A percentile compares a stretch with the other conserved stretches of the same genome.
phyloP scores from a whole-genome alignment of 2,113 vertebrate genomes.

The Narcine bancroftii region DNA sequence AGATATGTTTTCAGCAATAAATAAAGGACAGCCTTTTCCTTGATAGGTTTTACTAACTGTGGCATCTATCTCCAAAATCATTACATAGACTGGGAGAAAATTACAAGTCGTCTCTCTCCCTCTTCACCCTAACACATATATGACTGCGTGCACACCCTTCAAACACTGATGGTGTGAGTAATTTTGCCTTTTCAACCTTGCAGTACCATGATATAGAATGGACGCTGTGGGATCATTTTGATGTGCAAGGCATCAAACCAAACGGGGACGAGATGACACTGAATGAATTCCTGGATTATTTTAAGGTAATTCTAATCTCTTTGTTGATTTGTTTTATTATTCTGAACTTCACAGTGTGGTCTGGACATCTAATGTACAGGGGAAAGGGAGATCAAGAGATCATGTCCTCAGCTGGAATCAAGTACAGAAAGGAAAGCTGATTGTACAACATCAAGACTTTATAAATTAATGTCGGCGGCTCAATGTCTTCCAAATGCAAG shows the following conservation, averaged over 20 bases:
- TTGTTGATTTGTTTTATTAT: neutral
- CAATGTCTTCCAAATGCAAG: too few species aligned
- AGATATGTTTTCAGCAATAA: neutral
- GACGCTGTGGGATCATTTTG: slow-evolving; percentile 68
- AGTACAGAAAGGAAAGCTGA: too few species aligned
- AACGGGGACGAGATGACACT: slow-evolving; percentile 66
- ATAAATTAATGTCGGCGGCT: too few species aligned
- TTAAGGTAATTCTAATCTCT: slow-evolving; percentile 59
- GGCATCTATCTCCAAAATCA: neutral
- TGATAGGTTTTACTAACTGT: neutral
- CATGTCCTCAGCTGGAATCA: too few species aligned
- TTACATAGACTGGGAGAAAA: neutral
- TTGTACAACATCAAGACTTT: too few species aligned
- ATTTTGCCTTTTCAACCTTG: slow-evolving; percentile 37
- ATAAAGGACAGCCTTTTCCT: neutral
- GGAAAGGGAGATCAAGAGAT: too few species aligned
- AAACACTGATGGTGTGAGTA: neutral
- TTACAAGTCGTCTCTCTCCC: slow-evolving; percentile 23
- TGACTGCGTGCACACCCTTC: neutral
- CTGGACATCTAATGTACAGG: neutral
- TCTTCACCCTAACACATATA: slow-evolving; percentile 41
- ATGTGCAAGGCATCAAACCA: slow-evolving; percentile 51
- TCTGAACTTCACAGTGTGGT: neutral
- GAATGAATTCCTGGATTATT: slow-evolving; percentile 60
- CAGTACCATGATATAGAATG: slow-evolving; percentile 63